Base-by-base conservation (phyloP, 2,797 vertebrate species). In the Myiotriccus ornatus region DNA sequence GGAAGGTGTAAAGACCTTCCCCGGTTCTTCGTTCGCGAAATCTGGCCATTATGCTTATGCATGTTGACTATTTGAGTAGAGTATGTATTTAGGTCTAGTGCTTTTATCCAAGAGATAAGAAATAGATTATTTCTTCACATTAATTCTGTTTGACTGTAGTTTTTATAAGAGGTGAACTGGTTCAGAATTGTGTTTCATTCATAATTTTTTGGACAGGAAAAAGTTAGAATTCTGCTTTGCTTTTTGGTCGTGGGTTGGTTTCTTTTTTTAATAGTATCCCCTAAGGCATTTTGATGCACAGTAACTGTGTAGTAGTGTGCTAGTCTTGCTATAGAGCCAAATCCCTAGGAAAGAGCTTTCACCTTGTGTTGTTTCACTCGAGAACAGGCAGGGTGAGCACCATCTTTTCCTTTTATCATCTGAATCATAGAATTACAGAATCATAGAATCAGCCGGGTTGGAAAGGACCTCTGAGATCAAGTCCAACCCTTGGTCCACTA, bases 161-260 rank as follows among this genome's bases (percentile, higher is more conserved):
- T 87, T 69, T 89, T 59, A 22, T 10, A 65, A 74, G 13, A 21
- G 20, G 7, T 68, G 32, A 81, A 16, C 49, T 0, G 0, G 9
- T 64, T 90, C 37, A 71, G 41, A 59, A 55, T n/a, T 50, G 3
- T 35, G 6, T 76, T 89, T 67, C 8, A 12, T 20, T 75, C 1
- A 2, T 64, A 30, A 17, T 14, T 28, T 71, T 82, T 87, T 65
- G 8, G 15, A 21, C 27, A 82, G 23, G 28, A 60, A 35, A 78
- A 69, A 10, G 17, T 39, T 62, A 39, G 35, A 44, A 39, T 82
- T 83, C 20, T 37, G 12, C 41, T 76, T 84, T 69, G 9, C 7
- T 46, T 85, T 69, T 65, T 63, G 37, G 4, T 44, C 1, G 0
- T n/a, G 14, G 25, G 22, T 44, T 65, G 18, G 0, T 16, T 35